phyloP scores from a whole-genome alignment of 2,888 invertebrate species.

The Microchrysa polita region DNA sequence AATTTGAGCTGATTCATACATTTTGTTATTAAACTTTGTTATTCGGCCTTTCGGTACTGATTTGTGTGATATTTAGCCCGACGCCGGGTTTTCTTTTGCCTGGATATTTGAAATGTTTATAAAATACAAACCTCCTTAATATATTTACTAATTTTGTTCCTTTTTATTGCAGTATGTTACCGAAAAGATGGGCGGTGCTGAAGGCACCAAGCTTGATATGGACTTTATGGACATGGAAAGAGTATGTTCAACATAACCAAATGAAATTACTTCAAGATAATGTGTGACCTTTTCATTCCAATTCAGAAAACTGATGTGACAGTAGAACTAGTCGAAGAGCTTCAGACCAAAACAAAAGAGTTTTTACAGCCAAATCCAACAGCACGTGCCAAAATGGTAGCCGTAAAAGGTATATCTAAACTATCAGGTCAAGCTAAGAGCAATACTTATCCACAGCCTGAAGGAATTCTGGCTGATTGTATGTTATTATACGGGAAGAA shows the following conservation, averaged over 20 bases:
- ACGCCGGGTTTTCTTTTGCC: too few species aligned
- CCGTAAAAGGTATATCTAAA: constrained; percentile 95
- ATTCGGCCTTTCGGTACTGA: too few species aligned
- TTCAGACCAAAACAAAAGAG: constrained; percentile 97
- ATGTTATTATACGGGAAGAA: constrained; percentile 96
- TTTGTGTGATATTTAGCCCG: too few species aligned
- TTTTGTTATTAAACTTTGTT: too few species aligned
- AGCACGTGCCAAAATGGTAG: constrained; percentile 93
- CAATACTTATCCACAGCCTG: constrained; percentile 98
- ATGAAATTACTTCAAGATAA: too few species aligned
- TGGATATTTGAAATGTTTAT: too few species aligned
- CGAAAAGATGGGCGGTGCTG: constrained; percentile 99
- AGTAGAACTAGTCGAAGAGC: constrained; percentile 94
- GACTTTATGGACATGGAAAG: constrained; percentile 99
- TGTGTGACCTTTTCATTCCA: constrained; percentile 15
- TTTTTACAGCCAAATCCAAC: constrained; percentile 99
- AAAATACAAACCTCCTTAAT: too few species aligned
- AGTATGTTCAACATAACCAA: constrained; percentile 69
- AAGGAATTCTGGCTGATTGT: constrained; percentile 95
- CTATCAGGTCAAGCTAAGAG: constrained; percentile 96
- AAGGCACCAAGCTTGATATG: constrained; percentile 98
- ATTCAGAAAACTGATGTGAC: constrained; percentile 97
- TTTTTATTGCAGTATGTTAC: constrained; percentile 89
- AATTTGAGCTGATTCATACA: too few species aligned
- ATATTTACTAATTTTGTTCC: too few species aligned